These are phyloP conservation scores for Oxyteleia sp. DNA, from an alignment of 2,888 invertebrate species.

Conservation along the genomic window DNA sequence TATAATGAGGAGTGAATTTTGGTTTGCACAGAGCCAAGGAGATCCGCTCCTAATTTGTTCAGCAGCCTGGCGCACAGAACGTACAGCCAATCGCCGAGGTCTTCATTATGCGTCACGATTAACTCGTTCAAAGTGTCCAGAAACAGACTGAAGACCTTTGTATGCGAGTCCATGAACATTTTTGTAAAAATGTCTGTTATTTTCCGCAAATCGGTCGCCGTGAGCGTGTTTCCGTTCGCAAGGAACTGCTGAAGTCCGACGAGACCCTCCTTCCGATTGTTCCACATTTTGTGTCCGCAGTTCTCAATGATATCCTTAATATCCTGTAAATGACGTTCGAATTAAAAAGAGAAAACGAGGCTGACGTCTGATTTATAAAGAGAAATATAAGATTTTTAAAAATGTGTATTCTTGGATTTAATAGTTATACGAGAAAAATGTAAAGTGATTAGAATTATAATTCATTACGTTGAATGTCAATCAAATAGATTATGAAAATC, in stretches of 20 bases:
- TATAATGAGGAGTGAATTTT: conserved; percentile 96
- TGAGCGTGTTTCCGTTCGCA: conserved; percentile 90
- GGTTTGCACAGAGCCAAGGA: conserved; percentile 96
- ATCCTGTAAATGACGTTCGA: conserved; percentile 89
- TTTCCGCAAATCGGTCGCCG: conserved; percentile 92
- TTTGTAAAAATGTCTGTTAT: conserved; percentile 97
- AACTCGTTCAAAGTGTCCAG: conserved; percentile 97
- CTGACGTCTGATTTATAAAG: neutral
- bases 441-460: too few relatives aligned
- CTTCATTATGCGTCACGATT: conserved; percentile 94
- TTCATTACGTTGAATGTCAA: too few relatives aligned
- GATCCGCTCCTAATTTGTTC: conserved; percentile 96
- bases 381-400: neutral
- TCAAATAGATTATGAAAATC: too few relatives aligned
- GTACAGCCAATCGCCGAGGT: conserved; percentile 97
- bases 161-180: conserved; percentile 99
- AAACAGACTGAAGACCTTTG: conserved; percentile 97
- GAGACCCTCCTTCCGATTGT: conserved; percentile 98
- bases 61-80: conserved; percentile 95
- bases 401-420: neutral
- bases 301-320: conserved; percentile 95
- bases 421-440: neutral
- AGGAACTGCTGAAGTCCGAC: conserved; percentile 93
- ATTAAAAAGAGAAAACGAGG: neutral
- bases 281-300: conserved; percentile 97